Evolutionary conservation across 64 coral and sea anemone species (phyloP), one percentile per base, ranked within the genome.

Genomic region (Montipora capricornis): DNA sequence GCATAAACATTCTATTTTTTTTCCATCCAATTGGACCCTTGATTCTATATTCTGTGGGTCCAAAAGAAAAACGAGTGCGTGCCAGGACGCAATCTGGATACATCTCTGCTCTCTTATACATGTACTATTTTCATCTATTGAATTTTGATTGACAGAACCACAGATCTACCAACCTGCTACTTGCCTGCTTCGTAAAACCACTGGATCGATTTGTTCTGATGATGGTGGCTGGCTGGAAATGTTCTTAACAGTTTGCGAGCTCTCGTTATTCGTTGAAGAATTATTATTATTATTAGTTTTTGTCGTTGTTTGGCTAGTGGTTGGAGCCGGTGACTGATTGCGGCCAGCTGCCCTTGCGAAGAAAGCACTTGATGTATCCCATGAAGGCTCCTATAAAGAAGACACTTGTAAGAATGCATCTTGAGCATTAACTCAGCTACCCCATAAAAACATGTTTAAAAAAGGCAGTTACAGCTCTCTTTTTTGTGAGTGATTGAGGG

Each of bases 341-440:
- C 90, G 88, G 24, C 94, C 91, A 22, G 97, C 94, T 5, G 97
- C 97, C 66, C 94, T 84, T n/a, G 91, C 82, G 62, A 98, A 95
- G 80, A 98, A 98, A 74, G 97, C 97, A 94, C 97, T 98, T 19
- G 94, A 94, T 19, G 82, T 95, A 82, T 98, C 97, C 97, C 97
- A 98, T 51, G 93, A 85, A 45, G 91, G 88, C 51, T 90, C 91
- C 90, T 95, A 16, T 15, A 29, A 85, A 47, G 5, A 84, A 61
- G 68, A 24, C 0, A 71, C 4, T 14, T 14, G 13, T 15, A 71
- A 20, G 68, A 71, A 20, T 57, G 6, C 53, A 0, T 8, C 53
- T 57, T 57, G 11, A 57, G 29, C 29, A 37, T 37, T 37, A 37
- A 37, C 1, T 37, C 29, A 37, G 29, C 29, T 37, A 37, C 29